A percentile compares a stretch with the other conserved stretches of the same genome.
Conservation (phyloP, 2,113 vertebrate species). For the Neopipo cinnamomea region DNA sequence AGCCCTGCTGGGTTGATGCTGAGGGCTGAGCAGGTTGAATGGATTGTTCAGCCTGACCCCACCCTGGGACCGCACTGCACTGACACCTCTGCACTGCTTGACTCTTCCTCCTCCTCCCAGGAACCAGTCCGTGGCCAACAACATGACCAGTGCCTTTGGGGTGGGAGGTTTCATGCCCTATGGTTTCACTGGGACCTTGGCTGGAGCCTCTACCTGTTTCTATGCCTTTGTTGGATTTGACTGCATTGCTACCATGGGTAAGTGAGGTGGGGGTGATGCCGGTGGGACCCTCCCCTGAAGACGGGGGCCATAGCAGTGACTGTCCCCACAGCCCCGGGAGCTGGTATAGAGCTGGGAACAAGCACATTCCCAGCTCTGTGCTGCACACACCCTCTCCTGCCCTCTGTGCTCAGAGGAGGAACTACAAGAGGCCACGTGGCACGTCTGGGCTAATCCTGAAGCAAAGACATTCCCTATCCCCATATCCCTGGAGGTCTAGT, state of each 20-base stretch:
- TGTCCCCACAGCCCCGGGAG: accelerated
- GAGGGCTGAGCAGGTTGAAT: background rate
- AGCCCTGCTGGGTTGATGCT: background rate
- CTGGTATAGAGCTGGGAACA: background rate
- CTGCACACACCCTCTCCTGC: background rate
- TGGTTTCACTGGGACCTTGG: conserved; percentile 79
- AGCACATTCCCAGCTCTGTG: background rate
- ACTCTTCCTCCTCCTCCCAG: conserved; percentile 53
- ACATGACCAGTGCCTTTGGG: conserved; percentile 73
- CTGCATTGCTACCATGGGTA: conserved; percentile 85
- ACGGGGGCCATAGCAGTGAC: background rate
- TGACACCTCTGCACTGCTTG: background rate
- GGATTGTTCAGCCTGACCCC: background rate
- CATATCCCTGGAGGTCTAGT: background rate
- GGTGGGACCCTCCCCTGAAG: background rate
- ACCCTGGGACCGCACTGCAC: background rate
- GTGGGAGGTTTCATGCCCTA: conserved; percentile 85
- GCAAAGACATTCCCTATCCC: background rate
- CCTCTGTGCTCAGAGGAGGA: background rate
- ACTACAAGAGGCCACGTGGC: background rate
- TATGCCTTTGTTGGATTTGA: conserved; percentile 91
- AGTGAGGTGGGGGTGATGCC: background rate
- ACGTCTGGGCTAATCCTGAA: background rate
- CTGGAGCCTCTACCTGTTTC: conserved; percentile 86
- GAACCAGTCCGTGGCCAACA: conserved; percentile 64